Base-by-base conservation (phyloP, 1,140 invertebrate species). In the Drosophila carrolli region DNA sequence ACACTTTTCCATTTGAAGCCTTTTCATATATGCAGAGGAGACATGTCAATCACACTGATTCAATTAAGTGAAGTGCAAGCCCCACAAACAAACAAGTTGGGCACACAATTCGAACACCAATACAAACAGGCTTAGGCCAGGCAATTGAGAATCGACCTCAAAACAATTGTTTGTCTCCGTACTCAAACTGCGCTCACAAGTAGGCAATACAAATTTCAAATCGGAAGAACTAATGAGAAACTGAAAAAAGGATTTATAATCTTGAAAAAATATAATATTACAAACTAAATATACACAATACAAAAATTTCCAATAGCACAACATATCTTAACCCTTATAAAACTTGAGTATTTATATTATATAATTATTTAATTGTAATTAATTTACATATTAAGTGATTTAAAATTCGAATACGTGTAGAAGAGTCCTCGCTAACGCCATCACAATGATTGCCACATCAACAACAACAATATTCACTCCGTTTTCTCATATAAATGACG, bases 31-130 rank as follows among this genome's bases (percentile, higher is more conserved):
- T 75, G 72, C 50, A 82, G 41, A 44, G 32, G 38, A 55, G 63
- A 66, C 48, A 75, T 71, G 83, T 75, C 78, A 71, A 86, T 88
- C 83, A 82, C 75, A 82, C 62, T 72, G 82, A 88, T 86, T 85
- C 83, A 85, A 85, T 85, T 88, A 85, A 78, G 75, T 82, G 75
- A 88, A 85, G 82, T 85, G 83, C 78, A 78, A 41, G 27, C 41
- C 46, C 58, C 23, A 56, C 75, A 70, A 54, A 58, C 11, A 37
- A 29, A 48, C 40, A 68, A 14, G 32, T 11, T 8, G 0, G 29
- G 8, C 29, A 32, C 29, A 7, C 29, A 32, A 7, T 7, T 32
- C 65, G 32, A 38, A 41, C 44, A 35, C 63, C 44, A 67, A 67
- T 41, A 38, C 51, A 71, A 48, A 70, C 63, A 71, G 35, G n/a